Base-by-base conservation (phyloP, 1,140 invertebrate species). In the Drosophila teissieri region DNA sequence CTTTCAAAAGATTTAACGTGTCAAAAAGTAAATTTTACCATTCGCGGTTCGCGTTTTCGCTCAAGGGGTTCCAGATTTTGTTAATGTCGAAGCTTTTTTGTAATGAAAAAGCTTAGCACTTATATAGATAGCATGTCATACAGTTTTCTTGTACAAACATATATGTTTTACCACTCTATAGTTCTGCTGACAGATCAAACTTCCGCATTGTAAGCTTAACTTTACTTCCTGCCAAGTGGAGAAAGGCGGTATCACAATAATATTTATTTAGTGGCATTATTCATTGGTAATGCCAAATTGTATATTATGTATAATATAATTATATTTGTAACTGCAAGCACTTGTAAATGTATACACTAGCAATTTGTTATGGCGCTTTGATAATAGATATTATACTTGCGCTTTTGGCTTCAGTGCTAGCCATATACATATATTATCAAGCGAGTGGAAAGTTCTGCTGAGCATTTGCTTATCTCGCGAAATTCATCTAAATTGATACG, bases 391-490 rank as follows among this genome's bases (percentile, higher is more conserved):
- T 27, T 27, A 27, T 1, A 27, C 27, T 31, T 31, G 31, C 2
- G 31, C 31, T 31, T 31, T 31, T 31, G 31, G 31, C 31, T 31
- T 31, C 31, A 8, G 1, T 31, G 31, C 8, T 31, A 7, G 31
- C 11, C 17, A 10, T 34, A 17, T 62, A 17, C 53, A 40, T 10
- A 12, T 24, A 57, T 40, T 49, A 69, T 70, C 51, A 60, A 51
- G 40, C 34, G 24, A 73, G 34, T 61, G 55, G 69, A 73, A 73
- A 60, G 10, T 73, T 73, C 46, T 61, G 17, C 19, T 37, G 4
- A 17, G 46, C 24, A 34, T 45, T 39, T 60, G 48, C 68, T 53
- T 73, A 61, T 73, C 55, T 72, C 7, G 52, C 39, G 17, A 44
- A 51, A 58, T 19, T 73, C 53, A 60, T 53, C 34, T 10, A 52